Base-by-base conservation (phyloP, 2,888 invertebrate species). In the Stegophylla sp. region DNA sequence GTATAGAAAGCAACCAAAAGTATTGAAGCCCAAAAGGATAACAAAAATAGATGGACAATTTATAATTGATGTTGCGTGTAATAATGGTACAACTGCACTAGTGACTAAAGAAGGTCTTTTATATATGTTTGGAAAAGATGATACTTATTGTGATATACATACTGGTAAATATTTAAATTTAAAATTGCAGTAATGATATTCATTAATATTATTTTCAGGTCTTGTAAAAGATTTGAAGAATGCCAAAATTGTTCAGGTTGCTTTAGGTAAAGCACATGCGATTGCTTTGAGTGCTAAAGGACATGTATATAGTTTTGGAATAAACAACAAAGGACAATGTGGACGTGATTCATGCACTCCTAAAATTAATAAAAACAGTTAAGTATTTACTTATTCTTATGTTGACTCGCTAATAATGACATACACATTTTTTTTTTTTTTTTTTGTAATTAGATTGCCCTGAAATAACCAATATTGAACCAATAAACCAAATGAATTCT, bases 281-380 rank as follows among this genome's bases (percentile, higher is more conserved):
- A 94, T 95, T 0, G 94, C 92, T 0, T 88, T 98, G 15, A 95
- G 94, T 17, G 92, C 91, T 84, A 93, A 93, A 85, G 98, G 98
- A 0, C 92, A 93, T 84, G 91, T 98, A 3, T 97, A 93, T 86
- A 96, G 98, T 0, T 97, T 98, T 87, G 98, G 98, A 7, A 93
- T 98, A 83, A 98, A 98, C 87, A 98, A 98, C 86, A 96, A 97
- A 86, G 97, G 97, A 0, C 98, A 98, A 86, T 98, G 98, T 87
- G 98, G 98, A 5, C 89, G 97, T 41, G 71, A 79, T 41, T 71
- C 51, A 48, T 28, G 61, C 13, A 9, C 23, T 3, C 23, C 61
- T 20, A 69, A 79, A 71, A 69, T 20, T 5, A 77, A 69, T 48
- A 77, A 77, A 77, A 69, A 79, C 34, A 79, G 79, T 79, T 61